Percentiles rank a stretch among this genome's conserved stretches.
Conservation (phyloP, 1,140 invertebrate species). For the Whitmania pigra region DNA sequence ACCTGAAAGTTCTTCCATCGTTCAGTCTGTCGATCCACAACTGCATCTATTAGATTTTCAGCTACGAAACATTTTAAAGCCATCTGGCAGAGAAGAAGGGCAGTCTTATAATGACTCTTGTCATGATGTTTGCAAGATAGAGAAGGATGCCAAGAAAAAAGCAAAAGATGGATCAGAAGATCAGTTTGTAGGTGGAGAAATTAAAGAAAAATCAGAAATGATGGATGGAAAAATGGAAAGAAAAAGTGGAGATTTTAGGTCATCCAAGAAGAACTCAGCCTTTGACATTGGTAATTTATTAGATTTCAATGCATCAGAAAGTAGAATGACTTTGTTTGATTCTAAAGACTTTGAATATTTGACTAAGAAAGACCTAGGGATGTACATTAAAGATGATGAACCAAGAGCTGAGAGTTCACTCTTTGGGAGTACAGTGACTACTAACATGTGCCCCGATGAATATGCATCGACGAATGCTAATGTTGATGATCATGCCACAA, state of each 20-base stretch:
- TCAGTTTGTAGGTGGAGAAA: not conserved
- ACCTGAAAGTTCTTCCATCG: not conserved
- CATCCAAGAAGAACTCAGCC: not conserved
- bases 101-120: not conserved
- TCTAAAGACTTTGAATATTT: constrained; percentile 1
- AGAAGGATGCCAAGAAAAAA: not conserved
- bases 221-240: constrained; percentile 16
- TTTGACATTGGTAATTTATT: not conserved
- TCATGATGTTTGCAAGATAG: not conserved
- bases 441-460: constrained; percentile 26
- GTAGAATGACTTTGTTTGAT: constrained; percentile 4
- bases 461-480: constrained; percentile 27
- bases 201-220: not conserved
- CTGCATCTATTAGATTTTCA: constrained; percentile 30
- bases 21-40: constrained; percentile 23
- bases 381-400: not conserved
- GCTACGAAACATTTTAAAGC: constrained; percentile 30
- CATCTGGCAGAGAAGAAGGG: constrained; percentile 19
- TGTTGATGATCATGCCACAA: constrained; percentile 35
- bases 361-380: not conserved
- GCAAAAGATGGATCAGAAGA: constrained; percentile 2
- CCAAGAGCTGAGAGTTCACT: constrained; percentile 1
- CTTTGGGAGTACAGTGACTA: constrained; percentile 31
- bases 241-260: not conserved
- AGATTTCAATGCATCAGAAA: not conserved